Percentiles rank a stretch among this genome's conserved stretches.
Conservation (phyloP, 2,797 vertebrate genomes). For the Chelon auratus region DNA sequence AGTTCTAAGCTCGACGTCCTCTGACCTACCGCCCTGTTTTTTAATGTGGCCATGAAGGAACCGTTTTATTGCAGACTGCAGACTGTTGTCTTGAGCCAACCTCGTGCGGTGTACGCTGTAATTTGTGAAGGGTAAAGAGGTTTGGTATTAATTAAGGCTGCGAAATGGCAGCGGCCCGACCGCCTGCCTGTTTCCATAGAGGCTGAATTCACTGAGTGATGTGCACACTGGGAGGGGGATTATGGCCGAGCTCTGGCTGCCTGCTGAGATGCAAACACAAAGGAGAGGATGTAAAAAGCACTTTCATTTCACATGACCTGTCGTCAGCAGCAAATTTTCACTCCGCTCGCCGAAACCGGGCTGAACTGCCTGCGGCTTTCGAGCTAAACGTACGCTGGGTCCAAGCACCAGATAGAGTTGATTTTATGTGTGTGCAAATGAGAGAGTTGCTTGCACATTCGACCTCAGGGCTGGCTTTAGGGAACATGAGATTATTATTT, state of each 20-base stretch:
- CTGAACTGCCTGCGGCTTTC: constrained; percentile 74
- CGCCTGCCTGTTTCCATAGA: constrained; percentile 77
- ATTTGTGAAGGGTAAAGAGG: constrained; percentile 79
- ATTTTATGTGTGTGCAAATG: constrained; percentile 70
- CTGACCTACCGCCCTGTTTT: constrained; percentile 77
- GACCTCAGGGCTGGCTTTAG: constrained; percentile 60
- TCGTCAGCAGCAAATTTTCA: constrained; percentile 84
- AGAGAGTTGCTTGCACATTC: constrained; percentile 61
- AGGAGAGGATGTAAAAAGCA: constrained; percentile 73
- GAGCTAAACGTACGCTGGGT: constrained; percentile 48
- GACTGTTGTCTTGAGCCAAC: constrained; percentile 72
- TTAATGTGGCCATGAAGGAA: constrained; percentile 82
- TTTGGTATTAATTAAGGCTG: constrained; percentile 85
- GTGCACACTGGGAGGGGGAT: constrained; percentile 76
- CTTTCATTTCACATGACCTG: constrained; percentile 80
- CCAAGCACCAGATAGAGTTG: constrained; percentile 57
- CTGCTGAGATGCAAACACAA: constrained; percentile 78
- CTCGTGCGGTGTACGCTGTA: constrained; percentile 76
- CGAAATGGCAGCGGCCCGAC: constrained; percentile 74
- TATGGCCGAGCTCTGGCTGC: constrained; percentile 68
- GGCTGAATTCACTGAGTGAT: constrained; percentile 79
- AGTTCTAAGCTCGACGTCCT: constrained; percentile 74
- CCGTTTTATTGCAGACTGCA: constrained; percentile 77
- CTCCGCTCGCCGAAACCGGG: constrained; percentile 62
- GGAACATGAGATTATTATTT: constrained; percentile 61